Percentiles rank a stretch among this genome's conserved stretches.
These are phyloP conservation scores for Malurus leucopterus DNA, from an alignment of 2,797 vertebrate species.

Conservation along the genomic window DNA sequence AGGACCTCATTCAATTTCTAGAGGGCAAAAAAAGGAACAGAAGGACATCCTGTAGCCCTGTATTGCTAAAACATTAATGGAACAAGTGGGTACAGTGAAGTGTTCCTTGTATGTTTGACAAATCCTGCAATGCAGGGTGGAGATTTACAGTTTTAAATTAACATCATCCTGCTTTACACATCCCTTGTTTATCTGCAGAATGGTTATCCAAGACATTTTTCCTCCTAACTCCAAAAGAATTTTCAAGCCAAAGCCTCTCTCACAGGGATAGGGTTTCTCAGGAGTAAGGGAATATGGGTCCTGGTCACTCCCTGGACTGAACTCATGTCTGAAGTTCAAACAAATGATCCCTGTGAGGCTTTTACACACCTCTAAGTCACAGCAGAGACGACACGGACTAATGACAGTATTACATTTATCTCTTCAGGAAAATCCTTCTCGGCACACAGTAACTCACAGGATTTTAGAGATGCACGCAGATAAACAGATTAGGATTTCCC, in stretches of 20 bases:
- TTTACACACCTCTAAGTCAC: neutral
- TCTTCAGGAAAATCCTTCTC: slow-evolving; percentile 31
- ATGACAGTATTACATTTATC: slow-evolving; percentile 62
- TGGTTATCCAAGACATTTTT: neutral
- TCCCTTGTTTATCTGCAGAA: neutral
- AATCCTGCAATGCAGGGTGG: neutral
- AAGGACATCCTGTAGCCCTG: neutral
- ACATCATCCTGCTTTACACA: neutral
- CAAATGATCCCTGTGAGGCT: slow-evolving; percentile 67
- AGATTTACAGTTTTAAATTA: neutral
- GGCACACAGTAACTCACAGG: neutral
- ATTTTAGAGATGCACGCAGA: neutral
- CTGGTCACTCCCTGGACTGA: neutral
- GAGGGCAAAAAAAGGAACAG: neutral
- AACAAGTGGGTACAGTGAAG: neutral
- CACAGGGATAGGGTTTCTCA: slow-evolving; percentile 72
- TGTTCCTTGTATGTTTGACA: neutral
- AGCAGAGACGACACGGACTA: slow-evolving; percentile 60
- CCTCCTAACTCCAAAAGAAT: neutral
- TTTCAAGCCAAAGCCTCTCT: slow-evolving; percentile 44
- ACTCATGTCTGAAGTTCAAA: slow-evolving; percentile 48
- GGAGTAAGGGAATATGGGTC: slow-evolving; percentile 1
- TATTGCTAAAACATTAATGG: neutral
- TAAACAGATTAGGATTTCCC: neutral
- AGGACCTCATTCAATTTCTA: neutral